These are phyloP conservation scores for Melanitta fusca DNA, from an alignment of 2,797 vertebrate genomes.

Conservation along the genomic window DNA sequence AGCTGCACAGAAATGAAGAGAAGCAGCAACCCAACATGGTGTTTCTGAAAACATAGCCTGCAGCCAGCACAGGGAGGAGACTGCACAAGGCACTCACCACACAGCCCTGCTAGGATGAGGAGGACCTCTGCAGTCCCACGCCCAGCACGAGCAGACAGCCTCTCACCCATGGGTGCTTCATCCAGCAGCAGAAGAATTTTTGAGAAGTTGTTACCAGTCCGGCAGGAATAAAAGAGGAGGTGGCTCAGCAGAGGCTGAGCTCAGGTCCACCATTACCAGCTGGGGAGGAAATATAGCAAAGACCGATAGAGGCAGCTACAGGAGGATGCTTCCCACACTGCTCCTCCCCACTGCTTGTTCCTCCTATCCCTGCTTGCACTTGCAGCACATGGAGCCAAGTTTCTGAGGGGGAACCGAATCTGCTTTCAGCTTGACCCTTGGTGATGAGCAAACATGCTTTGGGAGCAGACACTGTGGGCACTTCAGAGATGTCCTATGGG, in stretches of 20 bases:
- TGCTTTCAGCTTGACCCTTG: background rate
- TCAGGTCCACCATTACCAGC: background rate
- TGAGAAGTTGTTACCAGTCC: background rate
- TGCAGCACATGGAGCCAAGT: background rate
- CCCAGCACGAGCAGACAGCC: background rate
- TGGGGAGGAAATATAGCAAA: background rate
- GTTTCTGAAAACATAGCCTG: rapidly evolving
- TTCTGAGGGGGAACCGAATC: background rate
- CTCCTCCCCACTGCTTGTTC: background rate
- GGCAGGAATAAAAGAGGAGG: background rate
- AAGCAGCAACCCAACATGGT: background rate
- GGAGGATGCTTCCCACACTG: background rate
- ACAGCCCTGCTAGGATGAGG: background rate
- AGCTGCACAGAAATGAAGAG: background rate
- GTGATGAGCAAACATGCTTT: background rate
- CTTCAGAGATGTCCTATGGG: background rate
- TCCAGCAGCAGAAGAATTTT: background rate
- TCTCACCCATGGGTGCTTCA: background rate
- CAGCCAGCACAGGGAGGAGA: background rate
- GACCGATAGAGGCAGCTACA: background rate
- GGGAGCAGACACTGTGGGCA: background rate
- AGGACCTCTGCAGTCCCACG: background rate
- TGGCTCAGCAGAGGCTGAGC: background rate
- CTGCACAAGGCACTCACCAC: background rate
- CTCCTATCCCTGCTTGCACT: background rate